Base-by-base conservation (phyloP, 2,888 invertebrate genomes). In the Allacma fusca region DNA sequence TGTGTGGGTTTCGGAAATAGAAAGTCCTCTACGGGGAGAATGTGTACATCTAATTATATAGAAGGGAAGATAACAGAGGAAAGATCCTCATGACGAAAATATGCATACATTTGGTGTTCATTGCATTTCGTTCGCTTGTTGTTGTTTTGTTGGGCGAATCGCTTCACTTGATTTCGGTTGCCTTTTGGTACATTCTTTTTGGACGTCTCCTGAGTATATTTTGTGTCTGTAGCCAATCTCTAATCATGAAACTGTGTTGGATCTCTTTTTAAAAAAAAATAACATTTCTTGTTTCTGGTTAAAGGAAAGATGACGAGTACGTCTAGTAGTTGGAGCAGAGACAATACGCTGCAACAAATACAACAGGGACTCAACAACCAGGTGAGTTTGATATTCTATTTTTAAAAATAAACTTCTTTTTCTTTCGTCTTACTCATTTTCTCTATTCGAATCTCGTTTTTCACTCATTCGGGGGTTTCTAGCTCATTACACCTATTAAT, bases 311-410 rank as follows among this genome's bases (percentile, higher is more conserved):
- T 72, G 72, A 72, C 34, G 21, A 72, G 72, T 59, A 57, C 21
- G 24, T 57, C 28, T 26, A 34, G 57, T 29, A 72, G 72, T 72
- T 72, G 72, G 72, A 72, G 72, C 72, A 72, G 72, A 72, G 72
- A 72, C 72, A 72, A 72, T 72, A 62, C 62, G 21, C 72, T 24
- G 21, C 72, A 72, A 72, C 72, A 70, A 70, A 70, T 70, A 59
- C 72, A 62, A 59, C 72, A 72, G 34, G 72, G 72, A 72, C 72
- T 75, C 65, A 67, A 75, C 76, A 59, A 76, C 70, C 76, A 76
- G 76, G 76, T 76, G 76, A 76, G 69, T 76, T 76, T 68, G 28
- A 70, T 70, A 70, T 69, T 69, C 76, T 76, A 76, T 76, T 76
- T 76, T 70, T 76, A 76, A 76, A 69, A 70, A 29, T 26, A 57